These are phyloP conservation scores for Syngnathus rostellatus DNA, from an alignment of 2,797 vertebrate species.

Conservation along the genomic window DNA sequence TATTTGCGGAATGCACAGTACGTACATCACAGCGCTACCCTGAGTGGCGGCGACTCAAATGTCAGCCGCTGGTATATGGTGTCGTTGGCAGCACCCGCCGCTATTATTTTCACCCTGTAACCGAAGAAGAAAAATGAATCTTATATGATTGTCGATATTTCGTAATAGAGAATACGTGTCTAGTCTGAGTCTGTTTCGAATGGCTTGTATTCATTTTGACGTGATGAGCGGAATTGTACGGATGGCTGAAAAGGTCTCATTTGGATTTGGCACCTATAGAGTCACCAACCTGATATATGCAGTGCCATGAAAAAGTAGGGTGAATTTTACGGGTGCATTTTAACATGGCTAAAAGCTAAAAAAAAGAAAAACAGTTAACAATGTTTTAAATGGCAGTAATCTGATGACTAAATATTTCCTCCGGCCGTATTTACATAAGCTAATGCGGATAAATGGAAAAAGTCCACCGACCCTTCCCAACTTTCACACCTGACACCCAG, in stretches of 20 bases:
- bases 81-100: slow-evolving; percentile 11
- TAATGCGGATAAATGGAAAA: not conserved
- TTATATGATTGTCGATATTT: not conserved
- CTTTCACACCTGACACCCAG: slow-evolving; percentile 27
- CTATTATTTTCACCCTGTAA: not conserved
- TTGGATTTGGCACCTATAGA: not conserved
- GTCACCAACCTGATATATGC: too few relatives aligned
- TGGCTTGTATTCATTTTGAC: not conserved
- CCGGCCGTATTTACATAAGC: not conserved
- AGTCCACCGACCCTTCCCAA: slow-evolving; percentile 21
- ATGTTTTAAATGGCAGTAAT: not conserved
- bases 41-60: slow-evolving; percentile 31
- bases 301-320: too few relatives aligned
- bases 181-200: not conserved
- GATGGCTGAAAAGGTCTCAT: not conserved
- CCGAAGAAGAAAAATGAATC: not conserved
- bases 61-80: slow-evolving; percentile 11
- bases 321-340: too few relatives aligned
- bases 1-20: slow-evolving; percentile 2
- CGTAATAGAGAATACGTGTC: not conserved
- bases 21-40: slow-evolving; percentile 8
- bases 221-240: not conserved
- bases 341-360: too few relatives aligned
- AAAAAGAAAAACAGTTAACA: too few relatives aligned
- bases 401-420: not conserved